These are phyloP conservation scores for Gonocerus acuteangulatus DNA, from an alignment of 2,888 invertebrate species.

Conservation along the genomic window DNA sequence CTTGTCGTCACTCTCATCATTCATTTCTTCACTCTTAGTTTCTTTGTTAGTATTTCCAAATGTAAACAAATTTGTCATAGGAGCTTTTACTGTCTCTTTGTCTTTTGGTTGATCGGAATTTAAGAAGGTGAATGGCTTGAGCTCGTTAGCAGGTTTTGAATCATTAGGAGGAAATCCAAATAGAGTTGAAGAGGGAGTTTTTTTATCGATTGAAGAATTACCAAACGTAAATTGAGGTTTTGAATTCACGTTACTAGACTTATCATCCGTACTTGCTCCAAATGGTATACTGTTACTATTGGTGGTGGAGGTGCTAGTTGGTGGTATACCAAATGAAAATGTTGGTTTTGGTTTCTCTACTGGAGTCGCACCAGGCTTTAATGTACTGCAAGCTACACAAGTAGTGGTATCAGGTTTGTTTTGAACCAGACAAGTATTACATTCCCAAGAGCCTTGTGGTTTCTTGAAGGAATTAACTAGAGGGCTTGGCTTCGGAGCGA, in stretches of 20 bases:
- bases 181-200: conserved; percentile 1
- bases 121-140: conserved; percentile 4
- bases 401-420: conserved; percentile 47
- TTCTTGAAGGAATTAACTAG: conserved; percentile 43
- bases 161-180: conserved; percentile 25
- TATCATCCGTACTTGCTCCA: conserved; percentile 1
- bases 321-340: conserved; percentile 34
- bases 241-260: background rate
- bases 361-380: conserved; percentile 45
- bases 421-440: conserved; percentile 53
- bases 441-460: conserved; percentile 52
- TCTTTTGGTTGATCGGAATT: conserved; percentile 4
- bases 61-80: background rate
- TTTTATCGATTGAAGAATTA: conserved; percentile 4
- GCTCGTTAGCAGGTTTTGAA: conserved; percentile 1
- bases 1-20: conserved; percentile 13
- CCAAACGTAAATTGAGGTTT: conserved; percentile 3
- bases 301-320: background rate
- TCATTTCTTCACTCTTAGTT: conserved; percentile 3
- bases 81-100: background rate
- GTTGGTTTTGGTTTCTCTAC: conserved; percentile 31
- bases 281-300: conserved; percentile 15
- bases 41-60: conserved; percentile 7
- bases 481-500: conserved; percentile 22
- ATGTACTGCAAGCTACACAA: conserved; percentile 54